Conservation (phyloP, 2,888 invertebrate species). For the Ypsolopha scabrella region DNA sequence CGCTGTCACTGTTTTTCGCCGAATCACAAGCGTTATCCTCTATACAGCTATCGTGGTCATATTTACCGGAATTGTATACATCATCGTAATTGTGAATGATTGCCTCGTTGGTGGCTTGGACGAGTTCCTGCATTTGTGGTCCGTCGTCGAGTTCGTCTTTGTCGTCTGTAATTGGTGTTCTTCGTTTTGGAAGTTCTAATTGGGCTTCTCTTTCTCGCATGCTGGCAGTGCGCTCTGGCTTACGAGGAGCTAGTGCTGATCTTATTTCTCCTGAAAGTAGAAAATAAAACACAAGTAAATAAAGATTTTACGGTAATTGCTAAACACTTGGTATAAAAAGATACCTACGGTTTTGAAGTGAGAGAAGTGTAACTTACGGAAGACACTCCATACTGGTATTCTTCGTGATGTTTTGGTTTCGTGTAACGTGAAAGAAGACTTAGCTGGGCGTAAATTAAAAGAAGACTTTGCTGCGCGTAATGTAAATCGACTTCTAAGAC, state of each 20-base stretch:
- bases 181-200: slow-evolving; percentile 68
- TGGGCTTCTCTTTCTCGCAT: slow-evolving; percentile 84
- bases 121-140: slow-evolving; percentile 31
- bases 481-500: no score
- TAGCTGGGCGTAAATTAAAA: no score
- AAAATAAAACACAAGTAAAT: no score
- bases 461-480: no score
- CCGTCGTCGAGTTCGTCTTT: slow-evolving; percentile 62
- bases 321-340: no score
- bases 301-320: no score
- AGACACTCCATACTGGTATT: no score
- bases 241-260: slow-evolving; percentile 83
- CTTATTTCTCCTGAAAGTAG: slow-evolving; percentile 79
- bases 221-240: slow-evolving; percentile 88
- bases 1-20: slow-evolving; percentile 69
- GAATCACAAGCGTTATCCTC: slow-evolving; percentile 33
- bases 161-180: slow-evolving; percentile 56
- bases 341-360: no score
- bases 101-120: slow-evolving; percentile 57
- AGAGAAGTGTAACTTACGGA: no score
- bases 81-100: slow-evolving; percentile 63
- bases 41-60: slow-evolving; percentile 42
- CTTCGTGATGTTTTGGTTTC: no score
- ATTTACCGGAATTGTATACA: slow-evolving; percentile 57
- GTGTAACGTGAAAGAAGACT: no score